Base-by-base conservation (phyloP, 1,140 invertebrate genomes). In the Zaprionus kolodkinae region DNA sequence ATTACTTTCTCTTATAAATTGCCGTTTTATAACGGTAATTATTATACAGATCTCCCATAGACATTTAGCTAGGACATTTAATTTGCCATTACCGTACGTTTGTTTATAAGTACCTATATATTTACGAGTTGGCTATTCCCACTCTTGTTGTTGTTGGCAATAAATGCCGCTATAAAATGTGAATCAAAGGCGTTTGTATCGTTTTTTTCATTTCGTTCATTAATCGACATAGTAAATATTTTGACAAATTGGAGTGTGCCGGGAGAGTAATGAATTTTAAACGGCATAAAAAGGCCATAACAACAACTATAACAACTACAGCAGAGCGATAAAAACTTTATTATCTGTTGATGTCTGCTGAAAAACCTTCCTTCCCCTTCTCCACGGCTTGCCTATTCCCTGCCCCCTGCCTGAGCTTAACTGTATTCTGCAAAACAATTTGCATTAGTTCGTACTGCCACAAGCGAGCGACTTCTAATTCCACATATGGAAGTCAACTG, bases 181-280 rank as follows among this genome's bases (percentile, higher is more conserved):
- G 45, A 67, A 62, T 52, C 38, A 52, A 69, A 64, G 38, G 11
- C 52, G 25, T 25, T 48, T 48, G 45, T 48, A 48, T 48, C 45
- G 13, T 13, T 43, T n/a, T 50, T 21, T 50, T 50, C 17, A 12
- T 21, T 21, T 45, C 35, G 62, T 35, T 45, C 35, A 54, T 66
- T 60, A 45, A 72, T 50, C 30, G 35, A 30, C 60, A 13, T 72
- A 45, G 17, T 78, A 35, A 67, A 65, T 63, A 59, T 50, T 55
- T 69, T 9, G 36, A 69, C 60, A 79, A 79, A 68, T 79, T 79
- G 17, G 36, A 27, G 38, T 45, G 25, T 73, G 55, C 6, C 40
- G 13, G 11, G 13, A 64, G 59, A 43, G 59, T 43, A 54, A 61
- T 69, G 45, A 73, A 54, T 71, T 64, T 71, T 40, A 78, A 40